Percentiles rank a stretch among this genome's conserved stretches.
These are phyloP conservation scores for Xerus inauris DNA, from an alignment of 2,113 vertebrate genomes.

Conservation along the genomic window DNA sequence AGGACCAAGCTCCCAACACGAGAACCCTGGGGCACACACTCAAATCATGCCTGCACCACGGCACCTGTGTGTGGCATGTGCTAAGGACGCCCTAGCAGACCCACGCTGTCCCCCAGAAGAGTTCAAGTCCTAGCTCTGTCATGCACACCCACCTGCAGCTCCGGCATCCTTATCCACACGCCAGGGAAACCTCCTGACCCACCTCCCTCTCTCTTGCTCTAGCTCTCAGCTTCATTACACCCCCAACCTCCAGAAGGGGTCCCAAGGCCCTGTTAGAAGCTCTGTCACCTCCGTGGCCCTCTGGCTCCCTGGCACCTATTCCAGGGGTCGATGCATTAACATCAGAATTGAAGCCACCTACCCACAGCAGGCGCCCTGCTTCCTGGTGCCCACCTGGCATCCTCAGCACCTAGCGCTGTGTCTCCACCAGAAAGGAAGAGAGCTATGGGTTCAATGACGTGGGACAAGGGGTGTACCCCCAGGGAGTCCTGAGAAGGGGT, in stretches of 20 bases:
- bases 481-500: neutral
- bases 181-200: neutral
- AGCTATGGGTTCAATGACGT: neutral
- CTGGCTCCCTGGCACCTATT: neutral
- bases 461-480: too few relatives aligned
- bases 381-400: neutral
- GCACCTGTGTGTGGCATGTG: neutral
- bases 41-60: neutral
- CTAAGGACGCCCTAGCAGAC: neutral
- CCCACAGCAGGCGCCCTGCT: fast-evolving
- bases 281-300: neutral
- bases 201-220: fast-evolving
- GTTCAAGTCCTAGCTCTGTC: neutral
- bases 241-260: fast-evolving
- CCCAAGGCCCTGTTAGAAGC: fast-evolving
- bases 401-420: neutral
- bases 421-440: neutral
- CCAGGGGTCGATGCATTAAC: neutral
- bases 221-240: neutral
- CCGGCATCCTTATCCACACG: neutral
- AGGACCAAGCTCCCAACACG: neutral
- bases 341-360: neutral
- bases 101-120: neutral
- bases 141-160: too few relatives aligned
- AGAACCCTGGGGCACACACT: neutral